Conservation (phyloP, 2,797 vertebrate genomes). For the Mus caroli region DNA sequence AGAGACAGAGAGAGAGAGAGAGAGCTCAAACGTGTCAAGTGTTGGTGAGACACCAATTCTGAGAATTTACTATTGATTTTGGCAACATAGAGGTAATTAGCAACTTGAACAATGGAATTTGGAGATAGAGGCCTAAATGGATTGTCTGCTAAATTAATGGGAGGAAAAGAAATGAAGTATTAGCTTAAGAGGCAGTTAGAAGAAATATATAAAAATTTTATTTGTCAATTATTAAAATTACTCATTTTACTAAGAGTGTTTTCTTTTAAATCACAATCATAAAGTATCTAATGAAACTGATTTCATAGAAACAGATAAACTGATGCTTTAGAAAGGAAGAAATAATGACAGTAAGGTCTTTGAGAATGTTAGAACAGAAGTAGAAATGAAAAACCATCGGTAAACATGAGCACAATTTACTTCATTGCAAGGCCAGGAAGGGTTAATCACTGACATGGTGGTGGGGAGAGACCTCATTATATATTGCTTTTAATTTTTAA, state of each 20-base stretch:
- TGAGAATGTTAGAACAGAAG: slow-evolving; percentile 22
- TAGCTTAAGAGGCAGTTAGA: slow-evolving; percentile 16
- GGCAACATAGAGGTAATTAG: slow-evolving; percentile 13
- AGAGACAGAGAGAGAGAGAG: not conserved
- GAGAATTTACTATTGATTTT: slow-evolving; percentile 68
- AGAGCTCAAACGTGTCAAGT: slow-evolving; percentile 26
- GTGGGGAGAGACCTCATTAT: slow-evolving; percentile 5
- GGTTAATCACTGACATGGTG: not conserved
- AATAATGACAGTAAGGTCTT: not conserved
- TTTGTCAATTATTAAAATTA: not conserved
- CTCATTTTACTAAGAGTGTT: not conserved
- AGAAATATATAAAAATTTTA: not conserved
- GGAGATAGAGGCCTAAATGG: slow-evolving; percentile 19
- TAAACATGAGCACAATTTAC: slow-evolving; percentile 35
- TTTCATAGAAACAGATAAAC: slow-evolving; percentile 19
- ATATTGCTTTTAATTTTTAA: slow-evolving; percentile 38
- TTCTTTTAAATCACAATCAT: slow-evolving; percentile 29
- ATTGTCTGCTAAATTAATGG: slow-evolving; percentile 61
- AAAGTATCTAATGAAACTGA: slow-evolving; percentile 54
- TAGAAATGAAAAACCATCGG: not conserved
- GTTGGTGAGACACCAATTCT: slow-evolving; percentile 57
- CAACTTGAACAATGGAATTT: slow-evolving; percentile 52
- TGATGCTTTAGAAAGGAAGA: slow-evolving; percentile 27
- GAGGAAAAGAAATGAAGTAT: not conserved
- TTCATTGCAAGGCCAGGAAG: slow-evolving; percentile 54